phyloP scores from a whole-genome alignment of 1,140 invertebrate genomes.

The Drosophila obscura region DNA sequence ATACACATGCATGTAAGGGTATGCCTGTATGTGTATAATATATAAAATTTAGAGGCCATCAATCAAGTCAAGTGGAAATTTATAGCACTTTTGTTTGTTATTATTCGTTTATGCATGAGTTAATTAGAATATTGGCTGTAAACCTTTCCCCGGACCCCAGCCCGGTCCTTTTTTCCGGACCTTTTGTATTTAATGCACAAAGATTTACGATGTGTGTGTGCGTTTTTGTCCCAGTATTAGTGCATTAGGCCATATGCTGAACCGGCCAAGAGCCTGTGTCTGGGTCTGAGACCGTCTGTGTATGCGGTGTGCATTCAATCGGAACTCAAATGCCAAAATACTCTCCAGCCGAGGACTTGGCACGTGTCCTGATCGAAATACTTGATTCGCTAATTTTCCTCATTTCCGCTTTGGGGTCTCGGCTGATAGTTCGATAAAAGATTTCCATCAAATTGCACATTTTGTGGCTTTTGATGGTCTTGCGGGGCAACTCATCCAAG shows the following conservation, averaged over 20 bases:
- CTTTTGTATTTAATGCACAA: constrained; percentile 61
- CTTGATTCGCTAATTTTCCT: constrained; percentile 61
- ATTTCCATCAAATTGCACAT: constrained; percentile 65
- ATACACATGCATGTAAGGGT: constrained; percentile 8
- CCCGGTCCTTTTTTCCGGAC: constrained; percentile 42
- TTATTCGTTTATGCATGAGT: constrained; percentile 83
- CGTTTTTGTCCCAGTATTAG: constrained; percentile 32
- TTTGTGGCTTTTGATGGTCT: constrained; percentile 40
- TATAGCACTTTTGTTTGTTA: constrained; percentile 83
- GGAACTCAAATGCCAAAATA: constrained; percentile 37
- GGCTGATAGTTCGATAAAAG: constrained; percentile 44
- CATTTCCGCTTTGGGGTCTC: constrained; percentile 49
- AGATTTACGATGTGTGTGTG: constrained; percentile 64
- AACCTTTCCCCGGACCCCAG: constrained; percentile 57
- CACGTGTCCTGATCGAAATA: constrained; percentile 37
- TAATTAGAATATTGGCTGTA: constrained; percentile 79
- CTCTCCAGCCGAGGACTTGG: constrained; percentile 28
- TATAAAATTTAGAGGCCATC: constrained; percentile 61
- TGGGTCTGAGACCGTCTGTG: constrained; percentile 5
- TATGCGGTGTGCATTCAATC: constrained; percentile 36
- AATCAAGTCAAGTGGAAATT: constrained; percentile 83
- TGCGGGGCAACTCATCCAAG: not conserved
- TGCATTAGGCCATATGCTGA: constrained; percentile 27
- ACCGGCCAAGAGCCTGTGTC: constrained; percentile 14
- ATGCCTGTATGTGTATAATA: constrained; percentile 13